These are phyloP conservation scores for Carollia perspicillata DNA, from an alignment of 2,113 vertebrate genomes.

Conservation along the genomic window DNA sequence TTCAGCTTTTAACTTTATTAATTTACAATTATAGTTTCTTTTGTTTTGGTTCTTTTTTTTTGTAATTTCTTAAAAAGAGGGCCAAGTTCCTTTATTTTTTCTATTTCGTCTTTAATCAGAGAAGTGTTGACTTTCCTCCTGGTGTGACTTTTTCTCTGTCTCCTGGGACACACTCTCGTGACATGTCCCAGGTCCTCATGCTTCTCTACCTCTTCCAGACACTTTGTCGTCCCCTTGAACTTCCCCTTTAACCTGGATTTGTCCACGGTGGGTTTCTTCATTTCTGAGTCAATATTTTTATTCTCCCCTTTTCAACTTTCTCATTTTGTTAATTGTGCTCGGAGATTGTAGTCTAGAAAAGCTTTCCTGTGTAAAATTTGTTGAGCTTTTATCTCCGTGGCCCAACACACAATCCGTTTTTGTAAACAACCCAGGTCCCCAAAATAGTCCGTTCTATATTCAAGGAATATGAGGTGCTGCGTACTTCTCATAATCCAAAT, in stretches of 20 bases:
- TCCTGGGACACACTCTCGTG: neutral
- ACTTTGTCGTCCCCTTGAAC: neutral
- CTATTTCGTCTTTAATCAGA: neutral
- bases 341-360: neutral
- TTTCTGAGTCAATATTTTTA: slow-evolving; percentile 36
- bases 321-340: neutral
- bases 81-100: neutral
- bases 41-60: neutral
- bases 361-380: slow-evolving; percentile 10
- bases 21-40: neutral
- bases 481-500: neutral
- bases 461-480: neutral
- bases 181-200: neutral
- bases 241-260: slow-evolving; percentile 7
- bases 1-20: neutral
- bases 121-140: neutral
- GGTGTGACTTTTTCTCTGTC: neutral
- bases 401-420: neutral
- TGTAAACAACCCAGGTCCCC: neutral
- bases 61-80: slow-evolving; percentile 8
- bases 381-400: neutral
- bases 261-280: neutral
- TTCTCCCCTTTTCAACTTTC: neutral
- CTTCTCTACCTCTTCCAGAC: neutral
- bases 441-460: neutral